Base-by-base conservation (phyloP, 2,888 invertebrate species). In the Argyra leucocephala region DNA sequence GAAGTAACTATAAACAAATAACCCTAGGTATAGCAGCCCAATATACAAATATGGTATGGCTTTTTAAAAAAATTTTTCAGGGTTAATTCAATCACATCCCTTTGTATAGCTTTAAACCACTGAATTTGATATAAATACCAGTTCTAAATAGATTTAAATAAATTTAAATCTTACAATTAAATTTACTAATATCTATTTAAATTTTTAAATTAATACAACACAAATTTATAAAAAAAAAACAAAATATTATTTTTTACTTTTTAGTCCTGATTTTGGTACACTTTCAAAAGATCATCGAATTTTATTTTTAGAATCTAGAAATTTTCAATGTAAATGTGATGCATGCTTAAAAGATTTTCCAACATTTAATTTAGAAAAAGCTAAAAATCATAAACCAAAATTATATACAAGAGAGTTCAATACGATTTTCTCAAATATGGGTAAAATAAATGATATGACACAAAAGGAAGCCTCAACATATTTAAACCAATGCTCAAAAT, bases 361-460 rank as follows among this genome's bases (percentile, higher is more conserved):
- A 48, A 48, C 15, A 18, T 48, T 48, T 48, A 48, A 48, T 48
- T 18, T 48, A 18, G 48, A 48, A 48, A 48, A 48, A n/a, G 48
- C 48, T 48, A 48, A 48, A 48, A 48, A 48, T 18, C 48, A 48
- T 48, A 48, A 48, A 48, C 48, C 48, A 18, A 48, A 48, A 48
- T 15, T 48, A 48, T 48, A 48, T 48, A 48, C 48, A 48, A 48
- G 48, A 18, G 48, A 48, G 5, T 48, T 48, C 18, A 48, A 48
- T 48, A n/a, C 15, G 2, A 48, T 48, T 3, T 48, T 48, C 12
- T 15, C 48, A 48, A 48, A 48, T 12, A 48, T 48, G 48, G 9
- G 9, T 12, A 48, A 48, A 48, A 48, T 48, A 18, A 48, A 48
- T 48, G 48, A 48, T 12, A 48, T 48, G 48, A 48, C 9, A 2